phyloP scores from a whole-genome alignment of 2,797 vertebrate species.

The Podarcis lilfordi region DNA sequence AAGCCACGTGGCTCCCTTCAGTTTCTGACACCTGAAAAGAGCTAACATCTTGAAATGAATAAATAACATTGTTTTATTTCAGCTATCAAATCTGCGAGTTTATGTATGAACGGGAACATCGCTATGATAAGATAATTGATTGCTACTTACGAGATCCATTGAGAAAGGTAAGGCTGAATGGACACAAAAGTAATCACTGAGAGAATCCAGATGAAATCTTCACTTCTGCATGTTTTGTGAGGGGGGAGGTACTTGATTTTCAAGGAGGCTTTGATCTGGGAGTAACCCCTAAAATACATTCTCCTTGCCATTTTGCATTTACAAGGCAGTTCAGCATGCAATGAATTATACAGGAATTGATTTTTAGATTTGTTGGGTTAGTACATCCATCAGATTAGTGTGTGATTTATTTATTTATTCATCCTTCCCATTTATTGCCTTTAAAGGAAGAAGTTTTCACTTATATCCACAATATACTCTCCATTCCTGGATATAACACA shows the following conservation, averaged over 20 bases:
- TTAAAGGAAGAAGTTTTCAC: slow-evolving; percentile 91
- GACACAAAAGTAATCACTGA: slow-evolving; percentile 16
- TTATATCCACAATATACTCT: slow-evolving; percentile 94
- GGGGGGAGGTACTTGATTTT: not conserved
- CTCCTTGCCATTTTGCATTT: not conserved
- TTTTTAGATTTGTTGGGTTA: not conserved
- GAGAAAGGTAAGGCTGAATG: slow-evolving; percentile 83
- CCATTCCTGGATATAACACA: slow-evolving; percentile 89
- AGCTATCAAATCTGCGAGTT: slow-evolving; percentile 98
- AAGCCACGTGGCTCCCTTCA: not conserved
- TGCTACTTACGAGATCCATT: slow-evolving; percentile 93
- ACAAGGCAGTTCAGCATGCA: not conserved
- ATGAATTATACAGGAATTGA: not conserved
- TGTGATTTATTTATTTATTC: not conserved
- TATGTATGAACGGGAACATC: slow-evolving; percentile 92
- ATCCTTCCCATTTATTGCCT: slow-evolving; percentile 40
- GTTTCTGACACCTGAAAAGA: not conserved
- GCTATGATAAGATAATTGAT: slow-evolving; percentile 90
- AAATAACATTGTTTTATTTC: slow-evolving; percentile 44
- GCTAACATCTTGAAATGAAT: not conserved
- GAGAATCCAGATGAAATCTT: slow-evolving; percentile 9
- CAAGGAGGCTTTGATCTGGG: not conserved
- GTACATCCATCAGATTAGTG: not conserved
- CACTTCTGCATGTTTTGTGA: not conserved
- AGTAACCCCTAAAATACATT: not conserved